Conservation (phyloP, 2,797 vertebrate genomes). For the Gymnocypris eckloni region DNA sequence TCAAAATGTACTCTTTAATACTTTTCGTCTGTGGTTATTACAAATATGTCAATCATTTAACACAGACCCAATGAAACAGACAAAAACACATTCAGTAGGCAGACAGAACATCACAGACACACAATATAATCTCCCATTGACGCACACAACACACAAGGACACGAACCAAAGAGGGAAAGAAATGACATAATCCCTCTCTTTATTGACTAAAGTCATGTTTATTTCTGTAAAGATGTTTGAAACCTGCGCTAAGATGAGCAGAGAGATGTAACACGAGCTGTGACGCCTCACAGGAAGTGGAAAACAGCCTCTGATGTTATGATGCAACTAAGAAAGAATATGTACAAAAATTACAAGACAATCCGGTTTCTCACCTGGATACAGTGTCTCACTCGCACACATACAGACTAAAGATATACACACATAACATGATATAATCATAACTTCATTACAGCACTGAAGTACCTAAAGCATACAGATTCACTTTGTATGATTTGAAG, state of each 20-base stretch:
- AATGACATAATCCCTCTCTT: background rate
- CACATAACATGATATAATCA: conserved; percentile 65
- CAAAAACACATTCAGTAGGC: conserved; percentile 52
- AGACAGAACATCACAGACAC: conserved; percentile 24
- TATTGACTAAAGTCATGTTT: conserved; percentile 7
- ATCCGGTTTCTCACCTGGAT: conserved; percentile 43
- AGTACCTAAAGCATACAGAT: conserved; percentile 76
- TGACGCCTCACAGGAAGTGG: background rate
- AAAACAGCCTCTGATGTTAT: conserved; percentile 66
- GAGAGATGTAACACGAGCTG: background rate
- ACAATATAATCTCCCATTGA: conserved; percentile 51
- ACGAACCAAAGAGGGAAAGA: conserved; percentile 8
- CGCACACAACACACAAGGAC: conserved; percentile 21
- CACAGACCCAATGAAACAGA: conserved; percentile 62
- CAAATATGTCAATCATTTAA: conserved; percentile 67
- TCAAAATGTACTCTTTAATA: conserved; percentile 67
- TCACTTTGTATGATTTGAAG: conserved; percentile 45
- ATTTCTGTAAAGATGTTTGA: conserved; percentile 12
- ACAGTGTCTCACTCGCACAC: conserved; percentile 42
- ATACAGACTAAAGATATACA: conserved; percentile 54
- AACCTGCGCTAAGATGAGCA: background rate
- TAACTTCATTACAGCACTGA: conserved; percentile 76
- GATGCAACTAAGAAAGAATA: conserved; percentile 62
- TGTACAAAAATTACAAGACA: conserved; percentile 72
- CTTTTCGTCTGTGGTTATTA: conserved; percentile 68